Evolutionary conservation across 2,888 invertebrate species (phyloP), one percentile per base, ranked within the genome.

Genomic region (Anagyrus pseudococci): DNA sequence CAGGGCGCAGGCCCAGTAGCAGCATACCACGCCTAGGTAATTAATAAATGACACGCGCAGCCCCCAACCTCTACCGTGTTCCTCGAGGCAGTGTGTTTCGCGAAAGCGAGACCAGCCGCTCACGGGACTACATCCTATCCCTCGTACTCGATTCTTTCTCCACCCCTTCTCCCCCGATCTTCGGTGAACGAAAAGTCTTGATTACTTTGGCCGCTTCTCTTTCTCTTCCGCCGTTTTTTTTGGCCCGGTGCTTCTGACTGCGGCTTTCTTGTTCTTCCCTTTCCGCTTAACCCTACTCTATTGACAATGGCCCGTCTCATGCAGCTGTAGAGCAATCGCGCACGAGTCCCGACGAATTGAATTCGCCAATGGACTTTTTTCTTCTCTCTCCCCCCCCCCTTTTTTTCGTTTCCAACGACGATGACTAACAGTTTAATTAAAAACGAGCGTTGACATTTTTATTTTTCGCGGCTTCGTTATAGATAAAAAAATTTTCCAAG

Each of bases 1-100:
- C n/a, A n/a, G n/a, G n/a, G n/a, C n/a, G n/a, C n/a, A n/a, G n/a
- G n/a, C n/a, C n/a, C n/a, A n/a, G n/a, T n/a, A n/a, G n/a, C n/a
- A n/a, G n/a, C n/a, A n/a, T n/a, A n/a, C n/a, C n/a, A n/a, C n/a
- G n/a, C n/a, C 7, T 23, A 15, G 44, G 55, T 58, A 63, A 63
- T 64, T 64, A 59, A 59, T 64, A 64, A 59, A 58, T 48, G 62
- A 63, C 62, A 54, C 41, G 53, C 19, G 50, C 59, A 64, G 25
- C 46, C 25, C n/a, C n/a, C n/a, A n/a, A n/a, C n/a, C n/a, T n/a
- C n/a, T n/a, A n/a, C 41, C 19, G 48, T 33, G 25, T 13, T 40
- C 46, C 23, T 17, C 25, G 2, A 25, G 25, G 15, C 8, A 22
- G n/a, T n/a, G n/a, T n/a, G n/a, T n/a, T n/a, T n/a, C n/a, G 15